Evolutionary conservation across 2,797 vertebrate species (phyloP).

Genomic region (Sebastes variabilis): DNA sequence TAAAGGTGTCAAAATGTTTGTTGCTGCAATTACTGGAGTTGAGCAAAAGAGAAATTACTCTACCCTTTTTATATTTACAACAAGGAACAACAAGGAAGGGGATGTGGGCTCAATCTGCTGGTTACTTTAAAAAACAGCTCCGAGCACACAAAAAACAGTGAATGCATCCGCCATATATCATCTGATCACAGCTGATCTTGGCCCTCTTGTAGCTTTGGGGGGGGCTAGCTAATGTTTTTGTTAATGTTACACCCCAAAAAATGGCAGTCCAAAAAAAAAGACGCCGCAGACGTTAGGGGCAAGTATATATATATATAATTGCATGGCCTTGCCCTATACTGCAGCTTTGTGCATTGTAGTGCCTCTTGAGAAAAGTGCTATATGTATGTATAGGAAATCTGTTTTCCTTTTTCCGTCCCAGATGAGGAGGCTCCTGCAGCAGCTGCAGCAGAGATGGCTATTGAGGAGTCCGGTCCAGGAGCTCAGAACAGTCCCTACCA

Average conservation of each 20-base stretch:
- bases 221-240: slow-evolving; percentile 73
- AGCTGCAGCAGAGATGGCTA: slow-evolving; percentile 94
- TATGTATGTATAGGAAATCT: slow-evolving; percentile 7
- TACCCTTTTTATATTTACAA: too few relatives aligned
- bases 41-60: too few relatives aligned
- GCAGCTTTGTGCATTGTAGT: slow-evolving; percentile 21
- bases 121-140: not conserved
- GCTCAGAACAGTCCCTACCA: slow-evolving; percentile 99
- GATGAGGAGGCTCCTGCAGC: slow-evolving; percentile 98
- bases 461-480: slow-evolving; percentile 99
- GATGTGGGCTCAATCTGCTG: not conserved
- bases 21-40: too few relatives aligned
- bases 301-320: not conserved
- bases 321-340: not conserved
- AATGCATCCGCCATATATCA: slow-evolving; percentile 9
- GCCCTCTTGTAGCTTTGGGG: slow-evolving; percentile 27
- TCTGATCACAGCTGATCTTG: slow-evolving; percentile 58
- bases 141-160: slow-evolving; percentile 30
- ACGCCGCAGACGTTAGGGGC: slow-evolving; percentile 56
- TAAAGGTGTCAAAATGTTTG: too few relatives aligned
- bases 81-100: slow-evolving; percentile 49
- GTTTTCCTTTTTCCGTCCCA: slow-evolving; percentile 62
- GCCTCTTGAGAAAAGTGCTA: not conserved
- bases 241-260: slow-evolving; percentile 82
- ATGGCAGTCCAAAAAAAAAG: slow-evolving; percentile 73